A percentile compares a stretch with the other conserved stretches of the same genome.
phyloP scores from a whole-genome alignment of 2,888 invertebrate genomes.

The Cephus spinipes region DNA sequence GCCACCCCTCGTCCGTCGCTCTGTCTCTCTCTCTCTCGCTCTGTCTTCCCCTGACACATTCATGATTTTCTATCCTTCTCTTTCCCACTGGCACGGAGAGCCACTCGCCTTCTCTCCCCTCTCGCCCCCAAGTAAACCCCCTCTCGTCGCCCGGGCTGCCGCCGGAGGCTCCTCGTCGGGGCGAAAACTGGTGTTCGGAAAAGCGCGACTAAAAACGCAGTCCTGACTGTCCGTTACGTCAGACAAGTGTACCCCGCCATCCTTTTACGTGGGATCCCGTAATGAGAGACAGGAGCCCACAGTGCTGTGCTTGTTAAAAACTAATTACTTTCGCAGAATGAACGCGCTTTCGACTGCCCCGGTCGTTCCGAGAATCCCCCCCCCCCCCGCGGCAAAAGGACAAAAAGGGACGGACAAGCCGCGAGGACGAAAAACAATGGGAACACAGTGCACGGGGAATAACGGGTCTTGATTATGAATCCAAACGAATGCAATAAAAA shows the following conservation, averaged over 20 bases:
- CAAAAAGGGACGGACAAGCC: no score
- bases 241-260: background rate
- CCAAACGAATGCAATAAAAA: no score
- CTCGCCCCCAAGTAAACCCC: background rate
- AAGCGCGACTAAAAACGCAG: slow-evolving; percentile 1
- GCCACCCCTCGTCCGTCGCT: background rate
- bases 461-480: no score
- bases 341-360: background rate
- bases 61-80: slow-evolving; percentile 18
- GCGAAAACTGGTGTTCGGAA: background rate
- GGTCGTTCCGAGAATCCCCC: no score
- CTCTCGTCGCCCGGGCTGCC: no score
- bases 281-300: slow-evolving; percentile 32
- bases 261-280: slow-evolving; percentile 9
- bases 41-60: slow-evolving; percentile 22
- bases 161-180: no score
- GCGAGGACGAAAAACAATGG: no score
- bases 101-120: background rate
- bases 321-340: slow-evolving; percentile 44
- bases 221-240: background rate
- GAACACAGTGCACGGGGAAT: no score
- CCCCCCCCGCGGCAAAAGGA: no score
- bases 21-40: slow-evolving; percentile 45
- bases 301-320: slow-evolving; percentile 45
- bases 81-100: background rate